phyloP scores from a whole-genome alignment of 2,888 invertebrate genomes.

The Xestia xanthographa region DNA sequence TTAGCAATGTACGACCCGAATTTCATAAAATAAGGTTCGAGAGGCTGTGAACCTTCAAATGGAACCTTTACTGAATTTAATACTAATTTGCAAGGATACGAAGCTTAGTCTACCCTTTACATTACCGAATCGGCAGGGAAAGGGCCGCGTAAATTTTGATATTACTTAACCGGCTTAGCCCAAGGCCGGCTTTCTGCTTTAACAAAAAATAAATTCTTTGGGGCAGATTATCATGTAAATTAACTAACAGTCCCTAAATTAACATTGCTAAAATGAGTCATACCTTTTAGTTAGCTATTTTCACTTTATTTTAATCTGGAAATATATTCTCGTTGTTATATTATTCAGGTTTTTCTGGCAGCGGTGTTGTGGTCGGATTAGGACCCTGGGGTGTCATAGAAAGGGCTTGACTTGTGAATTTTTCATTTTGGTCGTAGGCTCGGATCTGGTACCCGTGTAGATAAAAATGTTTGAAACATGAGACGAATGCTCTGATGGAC shows the following conservation, averaged over 20 bases:
- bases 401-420: conserved; percentile 58
- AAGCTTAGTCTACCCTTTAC: conserved; percentile 51
- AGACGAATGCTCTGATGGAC: conserved; percentile 3
- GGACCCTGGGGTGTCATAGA: conserved; percentile 55
- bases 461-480: conserved; percentile 44
- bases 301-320: conserved; percentile 44
- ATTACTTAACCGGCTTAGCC: conserved; percentile 49
- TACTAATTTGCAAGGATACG: conserved; percentile 54
- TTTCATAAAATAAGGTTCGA: conserved; percentile 16
- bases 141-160: conserved; percentile 56
- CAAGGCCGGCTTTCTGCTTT: conserved; percentile 35
- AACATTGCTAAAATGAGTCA: conserved; percentile 43
- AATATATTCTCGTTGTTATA: conserved; percentile 43
- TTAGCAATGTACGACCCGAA: conserved; percentile 15
- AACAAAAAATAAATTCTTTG: conserved; percentile 54
- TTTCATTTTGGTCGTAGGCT: conserved; percentile 56
- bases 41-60: conserved; percentile 28
- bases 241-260: conserved; percentile 55
- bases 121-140: conserved; percentile 49
- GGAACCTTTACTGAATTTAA: conserved; percentile 56
- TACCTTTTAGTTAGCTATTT: conserved; percentile 46
- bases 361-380: conserved; percentile 29
- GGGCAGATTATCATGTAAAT: conserved; percentile 64
- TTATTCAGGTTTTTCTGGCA: conserved; percentile 56
- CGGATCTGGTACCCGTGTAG: conserved; percentile 17